phyloP scores from a whole-genome alignment of 2,797 vertebrate genomes.

The Pteronotus mesoamericanus region DNA sequence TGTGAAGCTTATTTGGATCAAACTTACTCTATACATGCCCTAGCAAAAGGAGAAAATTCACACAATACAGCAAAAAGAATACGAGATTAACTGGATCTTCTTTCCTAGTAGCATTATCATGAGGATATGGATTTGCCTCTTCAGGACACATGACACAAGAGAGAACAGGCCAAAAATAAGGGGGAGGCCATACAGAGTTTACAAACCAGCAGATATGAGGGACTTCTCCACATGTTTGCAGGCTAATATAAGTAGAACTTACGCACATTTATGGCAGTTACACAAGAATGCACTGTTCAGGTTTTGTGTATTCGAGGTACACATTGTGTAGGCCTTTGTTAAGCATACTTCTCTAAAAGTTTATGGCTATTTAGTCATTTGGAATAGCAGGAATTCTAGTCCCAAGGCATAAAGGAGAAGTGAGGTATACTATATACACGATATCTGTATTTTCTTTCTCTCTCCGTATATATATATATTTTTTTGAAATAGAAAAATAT shows the following conservation, averaged over 20 bases:
- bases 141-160: background rate
- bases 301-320: background rate
- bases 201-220: background rate
- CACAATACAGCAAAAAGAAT: background rate
- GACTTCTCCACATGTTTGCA: background rate
- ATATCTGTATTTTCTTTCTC: background rate
- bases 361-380: background rate
- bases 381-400: background rate
- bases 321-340: background rate
- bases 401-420: background rate
- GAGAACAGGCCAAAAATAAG: background rate
- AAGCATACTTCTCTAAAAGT: background rate
- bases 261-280: background rate
- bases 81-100: background rate
- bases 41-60: background rate
- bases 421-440: background rate
- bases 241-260: background rate
- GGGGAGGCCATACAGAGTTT: background rate
- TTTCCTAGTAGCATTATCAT: background rate
- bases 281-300: background rate
- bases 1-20: background rate
- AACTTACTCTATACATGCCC: background rate
- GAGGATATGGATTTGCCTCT: background rate
- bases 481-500: background rate
- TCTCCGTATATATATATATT: too few species aligned